Evolutionary conservation across 53 echinoderm and acorn worm genomes (phyloP).

Genomic region (Antedon mediterranea): DNA sequence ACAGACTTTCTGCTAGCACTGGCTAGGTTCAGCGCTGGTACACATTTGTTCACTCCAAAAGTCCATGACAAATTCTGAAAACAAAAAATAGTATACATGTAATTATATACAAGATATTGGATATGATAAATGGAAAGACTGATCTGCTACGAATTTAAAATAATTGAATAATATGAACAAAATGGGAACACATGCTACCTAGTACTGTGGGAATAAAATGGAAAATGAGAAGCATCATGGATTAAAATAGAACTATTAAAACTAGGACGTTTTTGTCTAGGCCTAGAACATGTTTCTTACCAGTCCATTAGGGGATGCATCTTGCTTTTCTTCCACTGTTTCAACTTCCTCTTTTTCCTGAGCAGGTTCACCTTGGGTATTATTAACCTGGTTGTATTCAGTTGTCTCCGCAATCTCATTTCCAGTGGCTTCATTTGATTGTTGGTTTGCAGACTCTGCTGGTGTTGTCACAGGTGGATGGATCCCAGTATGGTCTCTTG

Average conservation of each 20-base stretch:
- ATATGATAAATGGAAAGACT: too few species aligned
- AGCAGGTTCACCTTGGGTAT: too few species aligned
- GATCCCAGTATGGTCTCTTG: slow-evolving; percentile 4
- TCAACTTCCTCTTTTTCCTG: not conserved
- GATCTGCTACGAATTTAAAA: too few species aligned
- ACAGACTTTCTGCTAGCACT: slow-evolving; percentile 46
- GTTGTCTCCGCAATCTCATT: not conserved
- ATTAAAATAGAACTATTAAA: too few species aligned
- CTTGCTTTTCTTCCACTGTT: not conserved
- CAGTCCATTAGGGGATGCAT: not conserved
- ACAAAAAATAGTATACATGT: not conserved
- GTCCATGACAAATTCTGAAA: slow-evolving; percentile 72
- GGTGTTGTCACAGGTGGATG: slow-evolving; percentile 4
- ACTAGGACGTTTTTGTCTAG: too few species aligned
- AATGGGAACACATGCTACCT: too few species aligned
- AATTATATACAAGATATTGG: too few species aligned
- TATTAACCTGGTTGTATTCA: slow-evolving; percentile 4
- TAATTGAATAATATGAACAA: too few species aligned
- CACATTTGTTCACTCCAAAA: slow-evolving; percentile 81
- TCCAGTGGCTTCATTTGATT: not conserved
- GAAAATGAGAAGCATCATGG: too few species aligned
- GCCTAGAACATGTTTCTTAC: not conserved
- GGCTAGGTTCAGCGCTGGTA: slow-evolving; percentile 64
- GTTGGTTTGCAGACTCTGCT: slow-evolving; percentile 10
- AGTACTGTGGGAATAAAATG: too few species aligned